These are phyloP conservation scores for Anolis apletophallus DNA, from an alignment of 2,797 vertebrate genomes.

Conservation along the genomic window DNA sequence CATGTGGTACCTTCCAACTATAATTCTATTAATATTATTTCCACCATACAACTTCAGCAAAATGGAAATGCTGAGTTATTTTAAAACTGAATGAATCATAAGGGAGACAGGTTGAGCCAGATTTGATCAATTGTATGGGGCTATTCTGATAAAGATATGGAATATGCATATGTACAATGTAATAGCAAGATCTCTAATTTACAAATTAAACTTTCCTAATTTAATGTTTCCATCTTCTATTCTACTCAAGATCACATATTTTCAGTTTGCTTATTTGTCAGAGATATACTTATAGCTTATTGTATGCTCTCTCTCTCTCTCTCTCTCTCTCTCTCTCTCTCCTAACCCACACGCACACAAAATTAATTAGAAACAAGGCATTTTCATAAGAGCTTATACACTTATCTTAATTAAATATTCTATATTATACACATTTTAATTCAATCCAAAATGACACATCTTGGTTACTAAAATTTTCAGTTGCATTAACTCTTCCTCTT, in stretches of 20 bases:
- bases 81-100: neutral
- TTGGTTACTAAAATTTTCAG: constrained; percentile 41
- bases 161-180: neutral
- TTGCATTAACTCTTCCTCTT: constrained; percentile 50
- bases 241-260: neutral
- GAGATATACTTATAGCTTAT: neutral
- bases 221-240: too few relatives aligned
- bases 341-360: neutral
- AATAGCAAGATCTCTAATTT: too few relatives aligned
- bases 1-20: too few relatives aligned
- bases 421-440: neutral
- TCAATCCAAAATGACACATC: constrained; percentile 35
- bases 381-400: neutral
- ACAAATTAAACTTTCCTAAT: too few relatives aligned
- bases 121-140: neutral
- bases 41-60: too few relatives aligned
- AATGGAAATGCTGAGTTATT: neutral
- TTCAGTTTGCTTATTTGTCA: neutral
- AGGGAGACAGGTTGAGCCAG: neutral
- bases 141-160: neutral
- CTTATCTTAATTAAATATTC: neutral
- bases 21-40: too few relatives aligned
- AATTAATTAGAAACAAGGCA: neutral
- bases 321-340: too few relatives aligned
- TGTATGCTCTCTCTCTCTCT: neutral